Conservation (phyloP, 2,888 invertebrate genomes). For the Timema cristinae region DNA sequence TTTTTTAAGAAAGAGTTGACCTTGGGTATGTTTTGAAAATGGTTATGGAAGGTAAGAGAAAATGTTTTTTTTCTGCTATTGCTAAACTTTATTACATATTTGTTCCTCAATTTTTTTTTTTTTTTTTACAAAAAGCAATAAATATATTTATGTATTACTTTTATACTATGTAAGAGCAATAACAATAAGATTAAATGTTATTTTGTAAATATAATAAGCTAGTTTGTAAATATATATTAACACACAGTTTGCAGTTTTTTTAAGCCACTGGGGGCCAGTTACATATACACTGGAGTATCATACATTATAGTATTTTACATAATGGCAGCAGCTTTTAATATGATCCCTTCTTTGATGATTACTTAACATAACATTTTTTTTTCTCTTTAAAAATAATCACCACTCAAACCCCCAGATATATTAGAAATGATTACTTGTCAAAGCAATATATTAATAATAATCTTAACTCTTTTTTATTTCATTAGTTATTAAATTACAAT, state of each 20-base stretch:
- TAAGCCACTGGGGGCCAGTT: conserved; percentile 10
- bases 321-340: too few relatives aligned
- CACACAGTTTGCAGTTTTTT: conserved; percentile 23
- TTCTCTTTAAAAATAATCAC: too few relatives aligned
- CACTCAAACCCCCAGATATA: too few relatives aligned
- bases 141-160: conserved; percentile 17
- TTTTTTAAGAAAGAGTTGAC: neutral
- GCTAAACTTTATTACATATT: conserved; percentile 26
- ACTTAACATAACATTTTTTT: too few relatives aligned
- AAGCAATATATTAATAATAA: too few relatives aligned
- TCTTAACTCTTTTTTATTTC: too few relatives aligned
- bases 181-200: conserved; percentile 13
- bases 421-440: too few relatives aligned
- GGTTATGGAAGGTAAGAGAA: neutral
- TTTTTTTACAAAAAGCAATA: conserved; percentile 16
- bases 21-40: neutral
- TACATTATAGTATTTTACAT: too few relatives aligned
- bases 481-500: too few relatives aligned
- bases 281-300: neutral
- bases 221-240: conserved; percentile 1
- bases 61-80: conserved; percentile 13
- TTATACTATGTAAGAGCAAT: conserved; percentile 7
- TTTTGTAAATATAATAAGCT: neutral
- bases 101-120: conserved; percentile 16
- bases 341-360: too few relatives aligned